These are phyloP conservation scores for Morus bassanus DNA, from an alignment of 2,797 vertebrate species.

Conservation along the genomic window DNA sequence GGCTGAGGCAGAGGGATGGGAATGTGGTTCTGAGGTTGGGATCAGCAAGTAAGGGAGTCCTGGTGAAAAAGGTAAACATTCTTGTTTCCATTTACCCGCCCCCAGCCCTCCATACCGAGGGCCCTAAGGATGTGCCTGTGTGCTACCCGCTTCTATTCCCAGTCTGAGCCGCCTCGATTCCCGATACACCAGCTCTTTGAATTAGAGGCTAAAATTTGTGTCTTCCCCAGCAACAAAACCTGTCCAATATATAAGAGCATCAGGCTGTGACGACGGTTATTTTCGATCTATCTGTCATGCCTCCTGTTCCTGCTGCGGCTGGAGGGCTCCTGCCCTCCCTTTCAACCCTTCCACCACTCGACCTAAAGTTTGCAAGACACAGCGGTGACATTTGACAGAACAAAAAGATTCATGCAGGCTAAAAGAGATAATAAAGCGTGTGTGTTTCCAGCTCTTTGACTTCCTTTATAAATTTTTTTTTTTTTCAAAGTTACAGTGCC, in stretches of 20 bases:
- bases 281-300: accelerated
- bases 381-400: background rate
- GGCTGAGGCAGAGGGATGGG: background rate
- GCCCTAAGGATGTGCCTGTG: background rate
- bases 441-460: background rate
- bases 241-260: accelerated
- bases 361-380: background rate
- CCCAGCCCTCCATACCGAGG: background rate
- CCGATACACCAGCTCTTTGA: background rate
- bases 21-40: background rate
- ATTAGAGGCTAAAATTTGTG: background rate
- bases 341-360: background rate
- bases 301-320: background rate
- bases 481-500: background rate
- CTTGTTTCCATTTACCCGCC: background rate
- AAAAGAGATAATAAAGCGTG: background rate
- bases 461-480: background rate
- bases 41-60: background rate
- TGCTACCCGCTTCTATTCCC: background rate
- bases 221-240: background rate
- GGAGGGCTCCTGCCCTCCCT: background rate
- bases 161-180: background rate
- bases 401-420: background rate
- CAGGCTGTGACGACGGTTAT: background rate
- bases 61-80: too few species aligned